Conservation (phyloP, 2,888 invertebrate genomes). For the Coenonympha arcania region DNA sequence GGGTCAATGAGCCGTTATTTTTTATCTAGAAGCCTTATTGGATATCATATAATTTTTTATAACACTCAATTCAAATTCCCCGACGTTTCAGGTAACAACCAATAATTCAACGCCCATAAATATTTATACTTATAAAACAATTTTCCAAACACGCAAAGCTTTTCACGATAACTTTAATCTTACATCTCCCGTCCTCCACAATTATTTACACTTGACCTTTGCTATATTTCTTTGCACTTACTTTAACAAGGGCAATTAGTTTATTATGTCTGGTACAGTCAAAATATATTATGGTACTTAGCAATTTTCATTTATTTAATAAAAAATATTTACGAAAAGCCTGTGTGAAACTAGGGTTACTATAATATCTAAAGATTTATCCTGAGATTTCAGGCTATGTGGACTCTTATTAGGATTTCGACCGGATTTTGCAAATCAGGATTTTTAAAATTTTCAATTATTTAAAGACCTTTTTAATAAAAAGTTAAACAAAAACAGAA, state of each 20-base stretch:
- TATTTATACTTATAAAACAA: constrained; percentile 5
- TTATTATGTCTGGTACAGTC: background rate
- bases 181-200: constrained; percentile 16
- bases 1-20: no score
- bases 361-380: no score
- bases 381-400: no score
- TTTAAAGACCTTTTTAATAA: no score
- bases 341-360: no score
- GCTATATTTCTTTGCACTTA: constrained; percentile 11
- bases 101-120: background rate
- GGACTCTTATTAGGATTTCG: no score
- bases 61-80: background rate
- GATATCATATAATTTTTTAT: background rate
- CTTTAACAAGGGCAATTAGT: constrained; percentile 6
- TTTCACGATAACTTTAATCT: constrained; percentile 17
- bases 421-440: no score
- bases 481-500: no score
- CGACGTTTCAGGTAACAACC: background rate
- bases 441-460: no score
- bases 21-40: background rate
- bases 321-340: no score
- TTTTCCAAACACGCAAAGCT: constrained; percentile 18
- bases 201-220: constrained; percentile 23
- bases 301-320: no score
- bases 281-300: no score